phyloP scores from a whole-genome alignment of 2,113 vertebrate species.

The Amia ocellicauda region DNA sequence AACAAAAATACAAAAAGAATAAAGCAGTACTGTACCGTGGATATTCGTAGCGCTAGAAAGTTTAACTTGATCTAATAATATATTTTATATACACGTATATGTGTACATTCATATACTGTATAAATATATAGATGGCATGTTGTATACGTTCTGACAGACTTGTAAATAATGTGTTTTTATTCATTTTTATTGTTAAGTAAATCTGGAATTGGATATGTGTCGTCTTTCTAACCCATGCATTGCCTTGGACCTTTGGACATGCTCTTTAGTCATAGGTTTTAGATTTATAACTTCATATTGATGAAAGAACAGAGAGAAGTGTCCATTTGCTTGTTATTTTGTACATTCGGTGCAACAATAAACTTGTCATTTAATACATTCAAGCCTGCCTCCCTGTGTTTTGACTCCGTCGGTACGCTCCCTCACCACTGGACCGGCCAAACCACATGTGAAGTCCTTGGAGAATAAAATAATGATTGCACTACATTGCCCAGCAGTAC shows the following conservation, averaged over 20 bases:
- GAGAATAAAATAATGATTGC: background rate
- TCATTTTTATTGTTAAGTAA: constrained; percentile 78
- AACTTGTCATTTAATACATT: constrained; percentile 79
- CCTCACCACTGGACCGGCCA: too few species aligned
- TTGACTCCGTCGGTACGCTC: too few species aligned
- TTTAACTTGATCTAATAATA: constrained; percentile 67
- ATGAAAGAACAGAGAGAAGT: constrained; percentile 53
- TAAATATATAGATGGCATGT: constrained; percentile 75
- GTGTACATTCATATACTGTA: constrained; percentile 66
- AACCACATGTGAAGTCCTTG: too few species aligned
- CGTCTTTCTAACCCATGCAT: constrained; percentile 69
- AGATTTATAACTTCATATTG: constrained; percentile 68
- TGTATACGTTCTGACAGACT: constrained; percentile 69
- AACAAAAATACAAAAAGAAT: constrained; percentile 39
- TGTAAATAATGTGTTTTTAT: constrained; percentile 82
- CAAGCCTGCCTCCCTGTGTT: background rate
- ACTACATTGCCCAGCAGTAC: too few species aligned
- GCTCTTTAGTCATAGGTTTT: constrained; percentile 64
- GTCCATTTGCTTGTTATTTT: constrained; percentile 86
- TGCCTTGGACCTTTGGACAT: constrained; percentile 68
- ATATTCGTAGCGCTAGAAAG: constrained; percentile 65
- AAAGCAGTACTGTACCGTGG: constrained; percentile 64
- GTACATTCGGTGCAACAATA: constrained; percentile 87
- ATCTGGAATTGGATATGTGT: constrained; percentile 68
- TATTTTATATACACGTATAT: constrained; percentile 73